Base-by-base conservation (phyloP, 2,113 vertebrate species). In the Circaetus gallicus region DNA sequence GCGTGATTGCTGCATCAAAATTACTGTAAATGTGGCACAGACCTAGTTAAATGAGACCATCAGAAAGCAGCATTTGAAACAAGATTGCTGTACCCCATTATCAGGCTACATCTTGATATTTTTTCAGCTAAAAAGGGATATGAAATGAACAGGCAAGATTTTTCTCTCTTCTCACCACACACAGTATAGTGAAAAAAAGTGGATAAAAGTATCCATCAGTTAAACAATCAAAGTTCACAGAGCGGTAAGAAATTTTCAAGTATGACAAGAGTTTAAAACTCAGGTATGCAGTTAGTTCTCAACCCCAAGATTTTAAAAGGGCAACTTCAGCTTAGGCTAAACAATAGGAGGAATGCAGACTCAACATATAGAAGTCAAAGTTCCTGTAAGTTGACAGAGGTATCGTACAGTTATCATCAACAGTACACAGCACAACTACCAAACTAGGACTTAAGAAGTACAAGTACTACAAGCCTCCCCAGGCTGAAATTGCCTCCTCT, bases 401-500 rank as follows among this genome's bases (percentile, higher is more conserved):
- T 31, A 52, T 59, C 89, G 58, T 24, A 53, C 52, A 74, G 25
- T 50, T n/a, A n/a, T 7, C 69, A 67, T 25, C 72, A 49, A 45
- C 29, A 45, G 49, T 0, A 9, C 40, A 18, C 31, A 86, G 71
- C 43, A 70, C 42, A 80, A 20, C 13, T 7, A 63, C 29, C 40
- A 22, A 86, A 69, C 22, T 4, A 62, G 59, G 55, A 55, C 55
- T 58, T 4, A 4, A 29, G 36, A 47, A 70, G 45, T 6, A 13
- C 0, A 19, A 86, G 63, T 29, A 73, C 63, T 22, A 40, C 0
- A 0, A 81, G 55, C 16, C 85, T 82, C n/a, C 42, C 24, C 32
- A 31, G 58, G 13, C 55, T 89, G 71, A 67, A 86, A 56, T 1
- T 34, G 17, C 42, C 73, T 52, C 69, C 61, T 66, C 61, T 19